Base-by-base conservation (phyloP, 1,140 invertebrate species). In the Araneus ventricosus region DNA sequence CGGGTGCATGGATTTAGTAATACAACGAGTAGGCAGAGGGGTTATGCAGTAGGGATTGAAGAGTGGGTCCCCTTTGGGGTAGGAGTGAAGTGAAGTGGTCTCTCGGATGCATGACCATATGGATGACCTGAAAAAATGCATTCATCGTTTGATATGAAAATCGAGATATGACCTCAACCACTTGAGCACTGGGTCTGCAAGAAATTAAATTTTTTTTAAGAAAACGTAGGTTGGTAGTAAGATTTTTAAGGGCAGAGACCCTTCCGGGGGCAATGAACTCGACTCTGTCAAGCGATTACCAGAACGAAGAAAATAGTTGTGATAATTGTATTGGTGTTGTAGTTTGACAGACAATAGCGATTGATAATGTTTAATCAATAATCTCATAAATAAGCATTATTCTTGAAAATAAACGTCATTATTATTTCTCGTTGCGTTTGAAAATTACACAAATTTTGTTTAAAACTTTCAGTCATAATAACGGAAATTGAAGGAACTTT, bases 71-170 rank as follows among this genome's bases (percentile, higher is more conserved):
- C 27, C 27, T 6, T 63, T n/a, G 5, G 37, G 59, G 37, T 22
- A 7, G 61, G 8, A 27, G 61, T 24, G 61, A 59, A 59, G 27
- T 67, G 20, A 34, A 75, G 63, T 75, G 67, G 86, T n/a, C n/a
- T 8, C 86, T 63, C 57, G 45, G 34, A 52, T 63, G 2, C 67
- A 79, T 34, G 88, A 67, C 88, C 88, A 89, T 89, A 89, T 89
- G 88, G 88, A 89, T 89, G 88, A 89, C 88, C 88, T 89, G 52
- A 61, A 57, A 59, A 86, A n/a, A 67, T 4, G n/a, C 57, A 24
- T 63, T 67, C 59, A 67, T 41, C 20, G 5, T 20, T 59, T 27
- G 22, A 57, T 24, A 45, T 34, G 37, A 45, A 86, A 59, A 30
- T 27, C n/a, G 7, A 24, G 39, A 52, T 82, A 82, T 82, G 41